These are phyloP conservation scores for Gobio occitaniae DNA, from an alignment of 2,797 vertebrate species.

Conservation along the genomic window DNA sequence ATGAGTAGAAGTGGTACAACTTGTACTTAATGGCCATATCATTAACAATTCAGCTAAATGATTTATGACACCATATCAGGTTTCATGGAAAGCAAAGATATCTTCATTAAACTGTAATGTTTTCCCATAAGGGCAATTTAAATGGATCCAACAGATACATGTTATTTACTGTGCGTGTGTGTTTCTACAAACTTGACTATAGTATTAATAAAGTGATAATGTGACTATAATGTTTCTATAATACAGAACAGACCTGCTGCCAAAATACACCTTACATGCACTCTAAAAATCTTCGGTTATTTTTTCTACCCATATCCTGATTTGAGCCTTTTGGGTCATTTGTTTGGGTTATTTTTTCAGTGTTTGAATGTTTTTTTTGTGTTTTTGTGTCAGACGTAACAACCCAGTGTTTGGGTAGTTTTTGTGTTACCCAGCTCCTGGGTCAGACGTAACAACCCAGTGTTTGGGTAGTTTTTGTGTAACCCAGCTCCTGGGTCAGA, in stretches of 20 bases:
- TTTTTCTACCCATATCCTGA: too few species aligned
- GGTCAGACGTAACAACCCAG: too few species aligned
- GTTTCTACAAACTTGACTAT: background rate
- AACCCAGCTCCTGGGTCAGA: too few species aligned
- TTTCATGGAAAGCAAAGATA: background rate
- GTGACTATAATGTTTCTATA: background rate
- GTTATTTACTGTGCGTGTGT: background rate
- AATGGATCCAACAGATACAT: background rate
- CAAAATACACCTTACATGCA: background rate
- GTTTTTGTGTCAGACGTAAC: too few species aligned
- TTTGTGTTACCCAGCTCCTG: too few species aligned
- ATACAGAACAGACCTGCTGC: background rate
- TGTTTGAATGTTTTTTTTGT: too few species aligned
- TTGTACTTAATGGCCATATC: background rate
- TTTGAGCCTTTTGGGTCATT: too few species aligned
- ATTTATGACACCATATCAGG: slow-evolving; percentile 1
- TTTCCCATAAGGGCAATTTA: background rate
- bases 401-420: too few species aligned
- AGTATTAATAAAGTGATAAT: background rate
- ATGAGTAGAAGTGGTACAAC: background rate
- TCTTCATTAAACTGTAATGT: background rate
- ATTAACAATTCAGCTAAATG: background rate
- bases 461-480: too few species aligned
- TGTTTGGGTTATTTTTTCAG: too few species aligned
- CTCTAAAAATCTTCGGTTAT: too few species aligned